These are phyloP conservation scores for Platycercus adscitus DNA, from an alignment of 2,113 vertebrate genomes.

Conservation along the genomic window DNA sequence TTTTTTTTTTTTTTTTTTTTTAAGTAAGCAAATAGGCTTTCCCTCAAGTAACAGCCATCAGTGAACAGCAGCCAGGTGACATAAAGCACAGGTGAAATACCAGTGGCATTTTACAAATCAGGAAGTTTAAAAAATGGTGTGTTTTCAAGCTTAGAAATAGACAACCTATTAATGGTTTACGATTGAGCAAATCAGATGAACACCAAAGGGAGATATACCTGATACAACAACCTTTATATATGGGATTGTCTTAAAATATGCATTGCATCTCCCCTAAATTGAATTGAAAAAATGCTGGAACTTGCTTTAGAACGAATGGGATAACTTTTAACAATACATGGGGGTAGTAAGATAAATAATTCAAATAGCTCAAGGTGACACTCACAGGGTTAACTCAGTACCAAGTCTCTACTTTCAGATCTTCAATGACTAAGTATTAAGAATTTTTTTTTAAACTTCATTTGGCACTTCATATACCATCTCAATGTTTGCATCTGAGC, in stretches of 20 bases:
- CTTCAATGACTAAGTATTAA: not conserved
- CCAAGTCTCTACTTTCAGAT: not conserved
- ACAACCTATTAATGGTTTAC: not conserved
- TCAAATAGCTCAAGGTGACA: not conserved
- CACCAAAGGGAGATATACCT: not conserved
- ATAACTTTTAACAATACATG: not conserved
- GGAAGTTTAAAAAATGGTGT: not conserved
- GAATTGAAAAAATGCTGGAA: not conserved
- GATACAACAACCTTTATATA: not conserved
- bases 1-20: too few species aligned
- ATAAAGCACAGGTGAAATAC: not conserved
- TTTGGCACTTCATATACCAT: not conserved
- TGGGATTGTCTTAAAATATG: not conserved
- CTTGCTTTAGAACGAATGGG: not conserved
- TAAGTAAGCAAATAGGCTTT: not conserved
- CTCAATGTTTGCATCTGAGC: not conserved
- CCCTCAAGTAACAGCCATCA: not conserved
- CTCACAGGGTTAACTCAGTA: not conserved
- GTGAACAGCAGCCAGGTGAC: not conserved
- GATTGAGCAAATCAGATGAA: not conserved
- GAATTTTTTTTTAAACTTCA: not conserved
- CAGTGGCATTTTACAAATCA: not conserved
- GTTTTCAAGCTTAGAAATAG: not conserved
- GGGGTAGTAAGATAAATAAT: fast-evolving
- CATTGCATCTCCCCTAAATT: fast-evolving